Conservation (phyloP, 2,888 invertebrate species). For the Nymphalis c-album region DNA sequence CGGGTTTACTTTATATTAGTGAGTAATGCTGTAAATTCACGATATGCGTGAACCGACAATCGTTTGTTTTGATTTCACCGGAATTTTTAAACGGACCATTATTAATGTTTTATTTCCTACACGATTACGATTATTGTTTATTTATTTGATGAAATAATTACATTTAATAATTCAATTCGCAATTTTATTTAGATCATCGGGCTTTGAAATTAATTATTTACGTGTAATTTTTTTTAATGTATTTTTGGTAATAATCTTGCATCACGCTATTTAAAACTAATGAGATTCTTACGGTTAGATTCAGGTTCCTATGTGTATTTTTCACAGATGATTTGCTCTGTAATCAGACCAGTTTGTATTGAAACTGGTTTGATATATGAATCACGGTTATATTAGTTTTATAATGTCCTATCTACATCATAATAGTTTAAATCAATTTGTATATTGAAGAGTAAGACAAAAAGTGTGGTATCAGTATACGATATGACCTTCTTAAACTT, state of each 20-base stretch:
- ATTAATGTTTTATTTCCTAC: constrained; percentile 39
- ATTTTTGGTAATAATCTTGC: constrained; percentile 19
- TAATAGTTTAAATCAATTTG: not conserved
- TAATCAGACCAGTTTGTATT: constrained; percentile 21
- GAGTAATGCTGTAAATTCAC: constrained; percentile 29
- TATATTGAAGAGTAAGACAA: not conserved
- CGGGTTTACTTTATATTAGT: constrained; percentile 32
- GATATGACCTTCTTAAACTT: no score
- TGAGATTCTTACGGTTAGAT: constrained; percentile 12
- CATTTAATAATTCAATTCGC: constrained; percentile 16
- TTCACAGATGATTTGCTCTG: constrained; percentile 21
- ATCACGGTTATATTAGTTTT: constrained; percentile 10
- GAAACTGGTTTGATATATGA: constrained; percentile 19
- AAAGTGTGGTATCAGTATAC: not conserved
- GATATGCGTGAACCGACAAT: constrained; percentile 41
- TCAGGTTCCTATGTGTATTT: constrained; percentile 17
- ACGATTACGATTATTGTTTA: constrained; percentile 26
- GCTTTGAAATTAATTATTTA: not conserved
- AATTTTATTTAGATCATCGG: constrained; percentile 1
- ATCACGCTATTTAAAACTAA: constrained; percentile 4
- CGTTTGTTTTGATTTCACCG: constrained; percentile 49
- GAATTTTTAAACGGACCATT: constrained; percentile 40
- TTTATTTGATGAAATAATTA: constrained; percentile 28
- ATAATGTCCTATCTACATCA: not conserved
- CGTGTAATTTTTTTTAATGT: constrained; percentile 2